Evolutionary conservation across 2,113 vertebrate genomes (phyloP).

Genomic region (Jaculus jaculus): DNA sequence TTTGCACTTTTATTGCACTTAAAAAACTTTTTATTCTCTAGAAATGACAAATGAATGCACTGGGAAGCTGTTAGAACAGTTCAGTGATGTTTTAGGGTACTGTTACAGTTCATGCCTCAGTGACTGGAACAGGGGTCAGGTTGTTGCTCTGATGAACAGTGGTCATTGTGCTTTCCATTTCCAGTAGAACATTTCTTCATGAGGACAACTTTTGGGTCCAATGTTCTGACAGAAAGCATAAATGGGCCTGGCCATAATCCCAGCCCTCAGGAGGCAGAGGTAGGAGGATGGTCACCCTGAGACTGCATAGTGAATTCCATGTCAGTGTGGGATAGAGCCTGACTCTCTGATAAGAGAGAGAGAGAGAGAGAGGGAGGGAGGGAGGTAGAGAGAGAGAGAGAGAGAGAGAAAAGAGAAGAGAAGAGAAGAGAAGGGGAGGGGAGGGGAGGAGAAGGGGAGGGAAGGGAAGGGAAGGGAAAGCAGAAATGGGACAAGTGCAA

Average conservation of each 20-base stretch:
- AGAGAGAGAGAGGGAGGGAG: no score
- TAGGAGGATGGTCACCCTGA: no score
- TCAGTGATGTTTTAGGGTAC: neutral
- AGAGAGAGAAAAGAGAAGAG: no score
- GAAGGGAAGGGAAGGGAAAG: no score
- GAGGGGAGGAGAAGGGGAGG: no score
- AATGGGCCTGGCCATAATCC: no score
- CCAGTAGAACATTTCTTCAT: slow-evolving; percentile 25
- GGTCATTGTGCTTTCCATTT: slow-evolving; percentile 3
- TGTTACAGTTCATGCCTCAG: neutral
- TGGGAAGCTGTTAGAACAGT: neutral
- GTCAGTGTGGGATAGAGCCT: no score
- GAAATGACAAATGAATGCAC: neutral
- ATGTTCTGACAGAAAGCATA: neutral
- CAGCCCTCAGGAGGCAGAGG: no score
- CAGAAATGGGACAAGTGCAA: neutral
- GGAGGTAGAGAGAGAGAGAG: no score
- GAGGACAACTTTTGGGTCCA: neutral
- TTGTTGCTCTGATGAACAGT: neutral
- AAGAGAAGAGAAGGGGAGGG: no score
- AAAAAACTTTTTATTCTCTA: slow-evolving; percentile 2
- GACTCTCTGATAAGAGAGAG: no score
- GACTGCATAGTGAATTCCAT: no score
- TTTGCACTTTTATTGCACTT: neutral
- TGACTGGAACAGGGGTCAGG: neutral